Conservation (phyloP, 2,797 vertebrate genomes). For the Tragopan temminckii region DNA sequence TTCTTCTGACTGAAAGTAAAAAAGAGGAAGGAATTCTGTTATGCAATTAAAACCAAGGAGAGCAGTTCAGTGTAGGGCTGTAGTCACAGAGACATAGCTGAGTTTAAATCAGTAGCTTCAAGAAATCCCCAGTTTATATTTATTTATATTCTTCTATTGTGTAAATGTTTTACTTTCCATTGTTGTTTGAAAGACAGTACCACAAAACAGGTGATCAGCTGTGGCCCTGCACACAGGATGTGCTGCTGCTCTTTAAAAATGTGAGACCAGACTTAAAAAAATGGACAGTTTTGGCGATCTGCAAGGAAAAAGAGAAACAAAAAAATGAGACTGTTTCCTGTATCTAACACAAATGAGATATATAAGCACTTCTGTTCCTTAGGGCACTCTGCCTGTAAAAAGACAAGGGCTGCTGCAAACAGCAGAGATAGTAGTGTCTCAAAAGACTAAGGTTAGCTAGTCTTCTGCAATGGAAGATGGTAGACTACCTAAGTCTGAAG, state of each 20-base stretch:
- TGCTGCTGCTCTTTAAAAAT: not conserved
- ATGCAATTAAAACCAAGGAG: not conserved
- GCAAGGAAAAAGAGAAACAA: not conserved
- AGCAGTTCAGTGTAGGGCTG: not conserved
- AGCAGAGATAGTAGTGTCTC: not conserved
- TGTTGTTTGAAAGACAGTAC: not conserved
- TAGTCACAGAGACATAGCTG: not conserved
- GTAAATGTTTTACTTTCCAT: not conserved
- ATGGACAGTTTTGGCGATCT: not conserved
- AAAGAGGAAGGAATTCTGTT: constrained; percentile 26
- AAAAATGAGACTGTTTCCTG: not conserved
- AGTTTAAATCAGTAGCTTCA: not conserved
- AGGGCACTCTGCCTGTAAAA: not conserved
- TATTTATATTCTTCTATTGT: not conserved
- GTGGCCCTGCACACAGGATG: not conserved
- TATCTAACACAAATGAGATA: not conserved
- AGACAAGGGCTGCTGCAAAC: not conserved
- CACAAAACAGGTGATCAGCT: not conserved
- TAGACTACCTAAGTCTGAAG: not conserved
- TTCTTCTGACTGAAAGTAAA: not conserved
- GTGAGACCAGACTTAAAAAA: not conserved
- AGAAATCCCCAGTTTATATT: not conserved
- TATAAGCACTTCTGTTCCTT: not conserved
- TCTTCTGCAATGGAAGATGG: not conserved
- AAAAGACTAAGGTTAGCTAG: not conserved